phyloP scores from a whole-genome alignment of 2,888 invertebrate genomes.

The Calliphora vomitoria region DNA sequence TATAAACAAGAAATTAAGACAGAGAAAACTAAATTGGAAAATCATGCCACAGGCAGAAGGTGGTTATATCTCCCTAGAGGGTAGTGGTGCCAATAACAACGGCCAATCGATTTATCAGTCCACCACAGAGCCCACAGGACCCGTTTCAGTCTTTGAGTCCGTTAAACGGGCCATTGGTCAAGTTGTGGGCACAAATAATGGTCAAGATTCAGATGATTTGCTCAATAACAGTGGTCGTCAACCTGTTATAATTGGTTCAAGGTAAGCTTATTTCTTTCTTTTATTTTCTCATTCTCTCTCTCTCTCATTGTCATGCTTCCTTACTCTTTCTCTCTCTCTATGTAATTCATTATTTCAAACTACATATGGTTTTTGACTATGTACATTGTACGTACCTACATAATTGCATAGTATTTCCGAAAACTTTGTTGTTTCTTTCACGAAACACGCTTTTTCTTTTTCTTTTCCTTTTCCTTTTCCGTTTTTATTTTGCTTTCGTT shows the following conservation, averaged over 20 bases:
- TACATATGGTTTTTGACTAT: background rate
- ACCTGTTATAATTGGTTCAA: constrained; percentile 83
- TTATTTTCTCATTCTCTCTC: background rate
- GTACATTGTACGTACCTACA: no score
- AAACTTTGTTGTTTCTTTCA: constrained; percentile 5
- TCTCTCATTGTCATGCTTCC: constrained; percentile 14
- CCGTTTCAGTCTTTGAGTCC: constrained; percentile 84
- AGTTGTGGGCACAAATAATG: constrained; percentile 82
- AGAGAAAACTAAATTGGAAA: constrained; percentile 45
- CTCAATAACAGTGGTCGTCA: constrained; percentile 82
- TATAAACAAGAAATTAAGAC: constrained; percentile 15
- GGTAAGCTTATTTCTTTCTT: constrained; percentile 80
- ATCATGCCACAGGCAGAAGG: constrained; percentile 84
- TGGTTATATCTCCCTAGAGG: constrained; percentile 84
- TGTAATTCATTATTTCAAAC: constrained; percentile 9
- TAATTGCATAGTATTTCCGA: constrained; percentile 15
- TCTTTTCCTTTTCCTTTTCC: constrained; percentile 11
- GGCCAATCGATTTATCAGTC: constrained; percentile 84
- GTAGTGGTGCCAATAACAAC: constrained; percentile 80
- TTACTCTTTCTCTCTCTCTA: background rate
- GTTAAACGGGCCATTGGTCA: constrained; percentile 84
- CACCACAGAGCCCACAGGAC: constrained; percentile 84
- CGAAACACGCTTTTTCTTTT: constrained; percentile 4
- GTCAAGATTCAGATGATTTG: constrained; percentile 81
- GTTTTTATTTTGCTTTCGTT: background rate